Base-by-base conservation (phyloP, 2,797 vertebrate species). In the Picus viridis region DNA sequence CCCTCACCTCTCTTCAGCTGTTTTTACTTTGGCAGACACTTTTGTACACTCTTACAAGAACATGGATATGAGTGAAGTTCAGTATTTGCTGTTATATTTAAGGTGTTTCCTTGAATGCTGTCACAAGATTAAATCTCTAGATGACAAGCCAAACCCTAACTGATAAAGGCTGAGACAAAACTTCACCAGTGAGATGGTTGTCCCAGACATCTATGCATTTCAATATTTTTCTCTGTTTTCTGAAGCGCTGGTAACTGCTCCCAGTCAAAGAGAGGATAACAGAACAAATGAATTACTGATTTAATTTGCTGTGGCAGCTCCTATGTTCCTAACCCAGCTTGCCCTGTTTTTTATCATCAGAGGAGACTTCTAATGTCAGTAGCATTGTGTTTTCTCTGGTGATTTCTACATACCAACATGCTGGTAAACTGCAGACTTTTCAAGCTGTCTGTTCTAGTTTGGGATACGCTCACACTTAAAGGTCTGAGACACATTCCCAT, bases 331-430 rank as follows among this genome's bases (percentile, higher is more conserved):
- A 87, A 90, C 72, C 75, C 62, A 89, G 27, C 63, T 87, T 86
- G 86, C 10, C 56, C 63, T 62, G 68, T 8, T 85, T 93, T 85
- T 54, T 54, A 75, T 91, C 30, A 80, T 91, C 65, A 89, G 53
- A 86, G 49, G n/a, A 88, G 13, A 43, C 10, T 86, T 79, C 78
- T 92, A 69, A 90, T 68, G 65, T 86, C 91, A 90, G 61, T 90
- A 68, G 26, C 49, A 68, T 69, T 77, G 81, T 65, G 34, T 83
- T 94, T 88, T 63, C 51, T 90, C 65, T 74, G n/a, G 11, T 77
- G 73, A 89, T 75, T 89, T 84, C 62, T 84, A 47, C 57, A 41
- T 27, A 87, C 45, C 73, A 87, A 51, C 57, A n/a, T 45, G 30
- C 22, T 47, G 27, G 29, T 78, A 87, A 92, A 87, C 24, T 70